Evolutionary conservation across 2,888 invertebrate genomes (phyloP).

Genomic region (Drymonia ruficornis): DNA sequence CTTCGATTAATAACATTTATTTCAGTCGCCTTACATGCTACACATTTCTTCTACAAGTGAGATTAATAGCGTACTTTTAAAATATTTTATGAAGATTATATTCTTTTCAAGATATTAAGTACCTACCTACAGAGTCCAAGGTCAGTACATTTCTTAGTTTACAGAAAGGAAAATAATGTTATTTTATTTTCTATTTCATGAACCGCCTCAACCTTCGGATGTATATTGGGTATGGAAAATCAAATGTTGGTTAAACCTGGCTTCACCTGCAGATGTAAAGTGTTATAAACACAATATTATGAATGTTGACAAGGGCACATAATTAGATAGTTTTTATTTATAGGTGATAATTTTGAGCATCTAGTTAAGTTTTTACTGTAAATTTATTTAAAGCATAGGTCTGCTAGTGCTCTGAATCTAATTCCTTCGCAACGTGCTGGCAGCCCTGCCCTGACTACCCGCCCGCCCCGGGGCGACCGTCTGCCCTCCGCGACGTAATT

Average conservation of each 20-base stretch:
- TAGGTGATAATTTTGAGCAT: no score
- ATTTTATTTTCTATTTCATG: no score
- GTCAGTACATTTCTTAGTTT: background rate
- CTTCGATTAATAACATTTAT: slow-evolving; percentile 14
- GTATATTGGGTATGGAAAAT: no score
- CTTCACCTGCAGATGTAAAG: no score
- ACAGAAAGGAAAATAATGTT: background rate
- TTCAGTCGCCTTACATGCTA: background rate
- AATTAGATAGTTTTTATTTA: no score
- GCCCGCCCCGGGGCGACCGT: slow-evolving; percentile 9
- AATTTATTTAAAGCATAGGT: no score
- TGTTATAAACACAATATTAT: no score
- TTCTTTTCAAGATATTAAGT: background rate
- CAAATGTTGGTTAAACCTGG: no score
- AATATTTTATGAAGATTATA: background rate
- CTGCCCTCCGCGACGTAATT: slow-evolving; percentile 17
- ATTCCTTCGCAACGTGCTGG: background rate
- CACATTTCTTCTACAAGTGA: background rate
- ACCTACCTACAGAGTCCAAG: background rate
- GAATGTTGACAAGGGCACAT: no score
- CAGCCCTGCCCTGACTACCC: no score
- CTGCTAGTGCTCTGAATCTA: background rate
- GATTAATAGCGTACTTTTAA: slow-evolving; percentile 4
- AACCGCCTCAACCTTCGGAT: no score
- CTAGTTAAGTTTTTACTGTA: no score